Evolutionary conservation across 2,888 invertebrate genomes (phyloP).

Genomic region (Cepaea hortensis): DNA sequence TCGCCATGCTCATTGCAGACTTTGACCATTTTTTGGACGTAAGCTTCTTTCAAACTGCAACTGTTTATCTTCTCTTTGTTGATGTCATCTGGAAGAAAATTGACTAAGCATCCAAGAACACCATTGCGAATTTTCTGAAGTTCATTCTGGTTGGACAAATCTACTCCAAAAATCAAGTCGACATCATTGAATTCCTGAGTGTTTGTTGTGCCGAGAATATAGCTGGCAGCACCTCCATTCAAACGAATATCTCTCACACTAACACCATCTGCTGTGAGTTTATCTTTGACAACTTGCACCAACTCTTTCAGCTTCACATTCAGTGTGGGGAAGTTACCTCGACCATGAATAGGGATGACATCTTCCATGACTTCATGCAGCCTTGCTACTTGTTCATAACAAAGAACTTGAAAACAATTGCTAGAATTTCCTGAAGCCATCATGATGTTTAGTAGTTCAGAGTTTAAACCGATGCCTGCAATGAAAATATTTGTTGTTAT

Average conservation of each 20-base stretch:
- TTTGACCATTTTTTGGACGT: slow-evolving; percentile 99
- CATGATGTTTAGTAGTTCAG: background rate
- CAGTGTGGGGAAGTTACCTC: slow-evolving; percentile 81
- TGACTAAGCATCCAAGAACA: slow-evolving; percentile 94
- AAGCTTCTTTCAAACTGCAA: slow-evolving; percentile 87
- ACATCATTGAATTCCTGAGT: slow-evolving; percentile 91
- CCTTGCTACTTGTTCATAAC: slow-evolving; percentile 95
- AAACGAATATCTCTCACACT: slow-evolving; percentile 88
- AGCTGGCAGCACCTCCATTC: slow-evolving; percentile 97
- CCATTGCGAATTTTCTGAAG: slow-evolving; percentile 97
- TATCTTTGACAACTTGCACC: slow-evolving; percentile 92
- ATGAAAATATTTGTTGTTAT: slow-evolving; percentile 40
- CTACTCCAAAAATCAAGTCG: slow-evolving; percentile 98
- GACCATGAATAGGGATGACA: slow-evolving; percentile 92
- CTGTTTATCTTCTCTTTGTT: slow-evolving; percentile 93
- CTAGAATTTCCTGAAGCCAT: slow-evolving; percentile 59
- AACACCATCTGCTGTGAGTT: slow-evolving; percentile 87
- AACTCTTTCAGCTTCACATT: slow-evolving; percentile 90
- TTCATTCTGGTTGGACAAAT: slow-evolving; percentile 84
- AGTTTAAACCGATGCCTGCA: slow-evolving; percentile 40
- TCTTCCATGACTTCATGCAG: slow-evolving; percentile 97
- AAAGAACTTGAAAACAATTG: slow-evolving; percentile 82
- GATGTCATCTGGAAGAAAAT: slow-evolving; percentile 84
- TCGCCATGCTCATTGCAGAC: slow-evolving; percentile 89
- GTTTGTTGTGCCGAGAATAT: slow-evolving; percentile 89